A percentile compares a stretch with the other conserved stretches of the same genome.
Evolutionary conservation across 1,140 invertebrate genomes (phyloP).

Genomic region (Drosophila arawakana): DNA sequence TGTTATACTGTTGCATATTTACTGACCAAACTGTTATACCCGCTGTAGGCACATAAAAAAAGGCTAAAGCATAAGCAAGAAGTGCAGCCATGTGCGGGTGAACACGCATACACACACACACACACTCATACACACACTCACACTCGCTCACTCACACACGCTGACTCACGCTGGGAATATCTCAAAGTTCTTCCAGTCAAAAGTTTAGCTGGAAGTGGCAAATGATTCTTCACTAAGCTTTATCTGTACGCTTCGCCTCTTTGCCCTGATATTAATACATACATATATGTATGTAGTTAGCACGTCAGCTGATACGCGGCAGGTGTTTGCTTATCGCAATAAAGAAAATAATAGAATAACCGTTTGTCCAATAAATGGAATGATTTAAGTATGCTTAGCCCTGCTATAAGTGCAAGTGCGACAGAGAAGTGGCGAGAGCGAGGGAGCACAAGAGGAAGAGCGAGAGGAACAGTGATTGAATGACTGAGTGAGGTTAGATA

Average conservation of each 20-base stretch:
- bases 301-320: conserved; percentile 17
- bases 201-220: neutral
- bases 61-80: conserved; percentile 17
- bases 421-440: neutral
- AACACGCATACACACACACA: neutral
- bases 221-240: neutral
- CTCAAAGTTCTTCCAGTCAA: conserved; percentile 3
- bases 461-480: neutral
- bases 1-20: too few species aligned
- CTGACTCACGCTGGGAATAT: conserved; percentile 15
- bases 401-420: neutral
- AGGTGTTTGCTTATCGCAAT: conserved; percentile 21
- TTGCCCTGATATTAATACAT: conserved; percentile 1
- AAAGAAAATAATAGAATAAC: neutral
- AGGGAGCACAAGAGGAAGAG: neutral
- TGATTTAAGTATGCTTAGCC: conserved; percentile 7
- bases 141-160: neutral
- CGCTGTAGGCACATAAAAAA: neutral
- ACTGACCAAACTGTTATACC: too few species aligned
- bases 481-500: conserved; percentile 4
- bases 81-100: conserved; percentile 41
- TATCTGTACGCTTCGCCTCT: conserved; percentile 3
- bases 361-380: conserved; percentile 13
- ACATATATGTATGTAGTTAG: neutral
- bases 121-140: neutral